Evolutionary conservation across 2,797 vertebrate genomes (phyloP), one percentile per base, ranked within the genome.

Genomic region (Tolypeutes matacus): DNA sequence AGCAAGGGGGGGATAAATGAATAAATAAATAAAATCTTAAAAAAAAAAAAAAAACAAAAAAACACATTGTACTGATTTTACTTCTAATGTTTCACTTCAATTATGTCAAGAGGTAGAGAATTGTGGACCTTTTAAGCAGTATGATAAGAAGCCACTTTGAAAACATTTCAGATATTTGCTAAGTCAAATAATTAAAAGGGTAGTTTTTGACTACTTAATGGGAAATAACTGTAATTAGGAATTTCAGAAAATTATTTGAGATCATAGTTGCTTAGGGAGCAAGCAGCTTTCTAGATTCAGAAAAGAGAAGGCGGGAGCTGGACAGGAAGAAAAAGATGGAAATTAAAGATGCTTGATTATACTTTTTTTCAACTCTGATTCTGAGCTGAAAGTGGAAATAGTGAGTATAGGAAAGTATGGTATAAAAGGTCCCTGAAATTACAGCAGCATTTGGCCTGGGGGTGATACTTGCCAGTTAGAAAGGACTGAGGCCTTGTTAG

Each of bases 191-290:
- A 42, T 62, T 86, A 93, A 75, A 81, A 69, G 14, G 87, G 49
- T 77, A 75, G 7, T 13, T 64, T 70, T 64, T 75, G 14, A 31
- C 77, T 39, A 87, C 53, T 77, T 69, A 21, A 25, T 69, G 70
- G 31, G 82, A 91, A 93, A 70, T 69, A 75, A 60, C 31, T 72
- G 39, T 49, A 56, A 56, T 70, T 83, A 65, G 14, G 56, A 29
- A 84, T 46, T 46, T 67, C 81, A 86, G 81, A 58, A 39, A 72
- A 72, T 80, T 85, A 58, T 89, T 84, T 84, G 70, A 70, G 64
- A 56, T 53, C 27, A 39, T 51, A 89, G 13, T 78, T 75, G 36
- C 36, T 8, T 34, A 75, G 15, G 58, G 51, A 65, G 46, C 31
- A 56, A 49, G 46, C 76, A 93, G 31, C 53, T 70, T 58, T 87